Conservation (phyloP, 2,888 invertebrate species). For the Drosophila pseudotalamancana region DNA sequence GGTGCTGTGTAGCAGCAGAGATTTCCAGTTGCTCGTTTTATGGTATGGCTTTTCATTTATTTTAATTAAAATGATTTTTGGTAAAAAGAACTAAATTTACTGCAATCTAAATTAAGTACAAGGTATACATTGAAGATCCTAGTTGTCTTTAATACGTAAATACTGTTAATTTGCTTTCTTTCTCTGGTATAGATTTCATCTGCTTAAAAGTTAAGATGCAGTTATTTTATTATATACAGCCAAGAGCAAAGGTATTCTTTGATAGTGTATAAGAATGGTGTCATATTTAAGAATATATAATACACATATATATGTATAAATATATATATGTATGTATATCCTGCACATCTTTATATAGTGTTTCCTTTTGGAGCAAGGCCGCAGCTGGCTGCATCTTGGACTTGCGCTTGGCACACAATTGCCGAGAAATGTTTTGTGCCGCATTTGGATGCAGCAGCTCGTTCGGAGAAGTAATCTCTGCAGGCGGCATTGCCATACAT, state of each 20-base stretch:
- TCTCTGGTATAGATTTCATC: no score
- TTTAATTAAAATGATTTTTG: background rate
- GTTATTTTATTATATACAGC: no score
- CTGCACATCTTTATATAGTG: slow-evolving; percentile 10
- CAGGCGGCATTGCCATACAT: slow-evolving; percentile 43
- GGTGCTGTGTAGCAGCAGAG: background rate
- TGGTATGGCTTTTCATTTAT: background rate
- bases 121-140: no score
- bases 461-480: slow-evolving; percentile 54
- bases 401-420: slow-evolving; percentile 56
- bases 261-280: slow-evolving; percentile 25
- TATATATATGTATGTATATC: background rate
- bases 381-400: slow-evolving; percentile 37
- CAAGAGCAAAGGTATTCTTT: background rate
- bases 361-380: slow-evolving; percentile 39
- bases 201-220: no score
- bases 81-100: background rate
- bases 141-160: no score
- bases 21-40: background rate
- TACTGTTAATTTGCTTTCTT: background rate
- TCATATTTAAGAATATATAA: slow-evolving; percentile 10
- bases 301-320: background rate
- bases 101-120: background rate
- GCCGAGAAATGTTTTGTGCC: slow-evolving; percentile 56
- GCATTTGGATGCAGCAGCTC: slow-evolving; percentile 26